Conservation (phyloP, 2,888 invertebrate genomes). For the Parasteatoda lunata region DNA sequence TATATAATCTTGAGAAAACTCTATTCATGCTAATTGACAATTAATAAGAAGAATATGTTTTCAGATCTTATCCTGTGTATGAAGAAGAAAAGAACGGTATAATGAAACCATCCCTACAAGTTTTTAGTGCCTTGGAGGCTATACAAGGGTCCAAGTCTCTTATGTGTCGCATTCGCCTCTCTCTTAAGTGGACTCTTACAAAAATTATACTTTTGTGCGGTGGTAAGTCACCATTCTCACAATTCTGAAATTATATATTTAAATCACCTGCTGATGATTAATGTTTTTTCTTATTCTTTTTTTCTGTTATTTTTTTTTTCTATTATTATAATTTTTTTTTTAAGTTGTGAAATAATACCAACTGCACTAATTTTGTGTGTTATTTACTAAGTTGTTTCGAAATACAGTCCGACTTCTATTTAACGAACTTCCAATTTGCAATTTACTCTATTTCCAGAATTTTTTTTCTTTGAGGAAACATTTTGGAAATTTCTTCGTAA, state of each 20-base stretch:
- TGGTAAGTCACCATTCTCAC: conserved; percentile 16
- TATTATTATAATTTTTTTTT: too few species aligned
- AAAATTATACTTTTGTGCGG: conserved; percentile 43
- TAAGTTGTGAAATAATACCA: too few species aligned
- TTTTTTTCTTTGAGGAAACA: not conserved
- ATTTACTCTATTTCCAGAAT: not conserved
- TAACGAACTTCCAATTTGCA: not conserved
- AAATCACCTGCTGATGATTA: not conserved
- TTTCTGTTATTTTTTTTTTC: too few species aligned
- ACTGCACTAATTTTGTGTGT: too few species aligned
- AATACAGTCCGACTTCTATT: not conserved
- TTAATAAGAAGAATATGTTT: too few species aligned
- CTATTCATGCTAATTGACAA: too few species aligned
- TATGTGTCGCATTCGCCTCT: conserved; percentile 58
- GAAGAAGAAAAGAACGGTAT: not conserved
- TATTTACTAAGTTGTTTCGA: too few species aligned
- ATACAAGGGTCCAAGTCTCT: conserved; percentile 49
- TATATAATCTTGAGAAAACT: too few species aligned
- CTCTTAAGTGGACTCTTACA: conserved; percentile 42
- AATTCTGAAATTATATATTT: too few species aligned
- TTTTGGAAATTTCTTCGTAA: not conserved
- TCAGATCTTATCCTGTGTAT: too few species aligned
- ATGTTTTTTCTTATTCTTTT: not conserved
- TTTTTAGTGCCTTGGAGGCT: conserved; percentile 59
- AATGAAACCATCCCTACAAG: not conserved